Base-by-base conservation (phyloP, 2,888 invertebrate species). In the Alloplasta piceator region DNA sequence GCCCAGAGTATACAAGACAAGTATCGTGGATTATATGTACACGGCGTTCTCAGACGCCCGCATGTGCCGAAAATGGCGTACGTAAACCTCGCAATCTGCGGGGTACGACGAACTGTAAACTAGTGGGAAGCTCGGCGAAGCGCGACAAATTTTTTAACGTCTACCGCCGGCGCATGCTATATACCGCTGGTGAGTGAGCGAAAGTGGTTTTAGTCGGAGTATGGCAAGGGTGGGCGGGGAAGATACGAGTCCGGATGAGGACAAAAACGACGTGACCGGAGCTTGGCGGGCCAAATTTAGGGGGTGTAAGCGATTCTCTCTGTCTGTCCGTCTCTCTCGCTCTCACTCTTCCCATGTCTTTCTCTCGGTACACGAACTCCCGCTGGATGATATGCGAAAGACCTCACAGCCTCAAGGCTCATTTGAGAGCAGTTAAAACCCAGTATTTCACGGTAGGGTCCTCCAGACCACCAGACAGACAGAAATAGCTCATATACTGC, bases 371-470 rank as follows among this genome's bases (percentile, higher is more conserved):
- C 80, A 73, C 56, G 76, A 82, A 66, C 80, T 78, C 84, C 64
- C 77, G 80, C 81, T 43, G 56, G 43, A 82, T 60, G 81, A 78
- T 76, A 76, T 71, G 67, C 71, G 72, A 81, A 61, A 78, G 67
- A 74, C 73, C 74, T 74, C 81, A 56, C 70, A 74, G 78, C 81
- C 84, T 86, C 85, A 83, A 84, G 84, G 78, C 85, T 87, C 86
- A 84, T 85, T 87, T 84, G 85, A 84, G 84, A 85, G 83, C 84
- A 83, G 82, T 85, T 85, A 87, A 86, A 85, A 83, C 82, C 80
- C 83, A 83, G 83, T 85, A 84, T 81, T 84, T 82, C 79, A 71
- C 74, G 78, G 73, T 81, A 78, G 70, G 78, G 52, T 78, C 71
- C 75, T 82, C 77, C 75, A 74, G 80, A 72, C 80, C 80, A 73